phyloP scores from a whole-genome alignment of 2,113 vertebrate species.

The Thomomys bottae region DNA sequence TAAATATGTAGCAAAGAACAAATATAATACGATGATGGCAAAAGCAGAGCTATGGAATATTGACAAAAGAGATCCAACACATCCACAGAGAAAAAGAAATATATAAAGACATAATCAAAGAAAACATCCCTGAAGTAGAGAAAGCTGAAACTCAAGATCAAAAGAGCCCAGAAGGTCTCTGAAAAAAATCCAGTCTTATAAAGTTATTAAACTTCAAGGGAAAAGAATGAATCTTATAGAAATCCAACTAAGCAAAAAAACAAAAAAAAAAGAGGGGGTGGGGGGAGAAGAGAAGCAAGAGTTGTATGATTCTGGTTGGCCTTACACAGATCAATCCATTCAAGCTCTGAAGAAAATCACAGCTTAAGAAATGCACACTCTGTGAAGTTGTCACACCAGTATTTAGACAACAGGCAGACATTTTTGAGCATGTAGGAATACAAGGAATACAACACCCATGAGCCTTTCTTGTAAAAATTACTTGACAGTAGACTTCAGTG shows the following conservation, averaged over 20 bases:
- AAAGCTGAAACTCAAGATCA: conserved; percentile 28
- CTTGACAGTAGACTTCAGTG: conserved; percentile 13
- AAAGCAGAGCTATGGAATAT: not conserved
- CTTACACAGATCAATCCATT: not conserved
- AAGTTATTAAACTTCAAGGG: not conserved
- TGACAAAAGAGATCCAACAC: not conserved
- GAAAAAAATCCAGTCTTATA: not conserved
- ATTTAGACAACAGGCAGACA: conserved; percentile 26
- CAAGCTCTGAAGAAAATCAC: not conserved
- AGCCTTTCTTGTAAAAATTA: conserved; percentile 8
- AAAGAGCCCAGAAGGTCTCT: not conserved
- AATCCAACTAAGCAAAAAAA: not conserved
- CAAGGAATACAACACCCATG: not conserved
- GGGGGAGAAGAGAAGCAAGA: too few relatives aligned
- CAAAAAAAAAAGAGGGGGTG: not conserved
- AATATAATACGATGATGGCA: not conserved
- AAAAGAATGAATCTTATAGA: not conserved
- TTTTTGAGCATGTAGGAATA: not conserved
- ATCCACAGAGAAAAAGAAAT: conserved; percentile 29
- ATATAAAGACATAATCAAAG: conserved; percentile 54
- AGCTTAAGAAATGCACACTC: not conserved
- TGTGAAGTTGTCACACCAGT: not conserved
- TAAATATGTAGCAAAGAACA: conserved; percentile 31
- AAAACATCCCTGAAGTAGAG: conserved; percentile 44
- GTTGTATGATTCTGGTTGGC: not conserved